These are phyloP conservation scores for Drosophila punjabiensis DNA, from an alignment of 1,140 invertebrate species.

Conservation along the genomic window DNA sequence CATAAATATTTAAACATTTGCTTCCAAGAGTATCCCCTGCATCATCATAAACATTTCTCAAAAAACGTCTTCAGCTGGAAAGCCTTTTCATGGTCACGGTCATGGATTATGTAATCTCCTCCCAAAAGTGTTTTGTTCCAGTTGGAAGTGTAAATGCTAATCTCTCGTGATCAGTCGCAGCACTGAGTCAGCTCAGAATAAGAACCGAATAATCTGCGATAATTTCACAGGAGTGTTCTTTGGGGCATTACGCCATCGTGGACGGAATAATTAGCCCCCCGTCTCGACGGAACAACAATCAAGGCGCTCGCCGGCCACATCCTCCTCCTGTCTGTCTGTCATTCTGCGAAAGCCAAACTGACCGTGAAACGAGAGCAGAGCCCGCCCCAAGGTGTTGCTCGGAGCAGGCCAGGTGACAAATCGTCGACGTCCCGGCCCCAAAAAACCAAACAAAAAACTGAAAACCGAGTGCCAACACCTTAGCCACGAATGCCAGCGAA, in stretches of 20 bases:
- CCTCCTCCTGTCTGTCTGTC: conserved; percentile 51
- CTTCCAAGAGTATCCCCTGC: not conserved
- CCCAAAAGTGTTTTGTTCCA: conserved; percentile 37
- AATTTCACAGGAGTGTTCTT: conserved; percentile 64
- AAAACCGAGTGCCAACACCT: conserved; percentile 59
- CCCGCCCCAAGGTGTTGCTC: conserved; percentile 67
- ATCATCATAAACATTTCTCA: not conserved
- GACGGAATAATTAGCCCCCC: conserved; percentile 60
- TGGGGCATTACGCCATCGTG: conserved; percentile 63
- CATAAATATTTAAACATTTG: no score
- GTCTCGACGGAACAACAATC: conserved; percentile 57
- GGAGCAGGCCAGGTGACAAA: conserved; percentile 79
- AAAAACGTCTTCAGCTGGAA: conserved; percentile 39
- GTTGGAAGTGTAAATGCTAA: conserved; percentile 59
- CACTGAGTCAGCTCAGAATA: conserved; percentile 45
- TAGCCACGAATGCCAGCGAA: conserved; percentile 49
- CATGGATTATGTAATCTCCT: conserved; percentile 60
- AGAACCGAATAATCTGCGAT: conserved; percentile 36
- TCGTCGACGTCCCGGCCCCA: conserved; percentile 48
- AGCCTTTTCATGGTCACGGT: conserved; percentile 77
- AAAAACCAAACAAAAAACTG: conserved; percentile 4
- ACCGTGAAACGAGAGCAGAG: conserved; percentile 73
- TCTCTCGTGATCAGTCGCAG: conserved; percentile 25
- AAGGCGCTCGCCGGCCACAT: conserved; percentile 41
- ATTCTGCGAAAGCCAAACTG: conserved; percentile 78